Percentiles rank a stretch among this genome's conserved stretches.
These are phyloP conservation scores for Dendrocincla tyrannina DNA, from an alignment of 2,797 vertebrate species.

Conservation along the genomic window DNA sequence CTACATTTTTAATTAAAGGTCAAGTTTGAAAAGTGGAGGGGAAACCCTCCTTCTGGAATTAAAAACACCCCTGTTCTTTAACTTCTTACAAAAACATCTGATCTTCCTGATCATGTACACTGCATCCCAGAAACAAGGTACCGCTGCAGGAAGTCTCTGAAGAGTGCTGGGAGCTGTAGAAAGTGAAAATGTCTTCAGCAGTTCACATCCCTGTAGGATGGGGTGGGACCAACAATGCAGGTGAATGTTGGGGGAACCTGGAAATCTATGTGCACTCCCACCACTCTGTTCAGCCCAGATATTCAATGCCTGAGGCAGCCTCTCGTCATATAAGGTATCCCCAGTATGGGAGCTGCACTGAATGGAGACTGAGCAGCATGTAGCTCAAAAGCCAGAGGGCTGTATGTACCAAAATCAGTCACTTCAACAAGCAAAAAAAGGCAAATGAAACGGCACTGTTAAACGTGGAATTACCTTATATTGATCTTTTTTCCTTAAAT, in stretches of 20 bases:
- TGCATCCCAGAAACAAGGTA: neutral
- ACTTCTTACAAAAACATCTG: neutral
- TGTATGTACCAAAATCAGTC: neutral
- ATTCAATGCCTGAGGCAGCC: neutral
- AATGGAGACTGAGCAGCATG: neutral
- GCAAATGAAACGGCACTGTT: neutral
- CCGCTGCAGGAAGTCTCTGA: neutral
- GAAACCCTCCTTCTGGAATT: neutral
- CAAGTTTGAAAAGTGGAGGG: neutral
- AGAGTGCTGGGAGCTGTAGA: neutral
- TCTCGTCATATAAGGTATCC: neutral
- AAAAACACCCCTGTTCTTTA: rapidly evolving
- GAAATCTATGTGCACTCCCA: neutral
- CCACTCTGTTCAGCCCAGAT: neutral
- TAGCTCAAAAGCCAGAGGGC: neutral
- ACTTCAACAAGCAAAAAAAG: neutral
- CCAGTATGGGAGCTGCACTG: rapidly evolving
- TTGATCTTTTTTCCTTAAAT: neutral
- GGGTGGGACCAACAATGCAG: neutral
- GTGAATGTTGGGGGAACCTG: neutral
- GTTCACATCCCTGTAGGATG: neutral
- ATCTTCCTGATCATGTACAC: neutral
- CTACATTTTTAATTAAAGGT: neutral
- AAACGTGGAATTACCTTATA: neutral
- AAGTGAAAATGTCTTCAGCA: neutral